These are phyloP conservation scores for Metridium senile DNA, from an alignment of 92 coral and sea anemone genomes.

Conservation along the genomic window DNA sequence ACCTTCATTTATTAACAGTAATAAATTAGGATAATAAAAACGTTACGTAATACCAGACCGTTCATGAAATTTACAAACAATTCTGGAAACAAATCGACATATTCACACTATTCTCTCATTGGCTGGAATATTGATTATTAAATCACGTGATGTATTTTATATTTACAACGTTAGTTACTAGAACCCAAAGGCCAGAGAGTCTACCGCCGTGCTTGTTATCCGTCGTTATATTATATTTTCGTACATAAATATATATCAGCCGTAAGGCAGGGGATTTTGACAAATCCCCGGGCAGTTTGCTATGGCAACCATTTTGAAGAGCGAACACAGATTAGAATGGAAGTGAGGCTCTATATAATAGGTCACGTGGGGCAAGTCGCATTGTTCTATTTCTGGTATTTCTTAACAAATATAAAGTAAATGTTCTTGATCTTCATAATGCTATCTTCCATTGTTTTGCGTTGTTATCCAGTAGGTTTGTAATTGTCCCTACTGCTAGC, in stretches of 20 bases:
- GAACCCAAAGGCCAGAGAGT: not conserved
- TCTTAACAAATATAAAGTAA: no score
- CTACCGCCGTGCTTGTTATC: not conserved
- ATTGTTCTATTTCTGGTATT: no score
- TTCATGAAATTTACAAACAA: not conserved
- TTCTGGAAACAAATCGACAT: constrained; percentile 9
- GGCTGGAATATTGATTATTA: not conserved
- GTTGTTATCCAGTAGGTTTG: no score
- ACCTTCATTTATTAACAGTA: constrained; percentile 7
- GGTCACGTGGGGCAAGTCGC: no score
- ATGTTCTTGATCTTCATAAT: no score
- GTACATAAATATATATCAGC: no score
- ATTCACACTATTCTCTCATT: constrained; percentile 12
- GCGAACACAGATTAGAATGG: no score
- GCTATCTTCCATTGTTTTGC: no score
- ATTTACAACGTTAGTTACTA: constrained; percentile 9
- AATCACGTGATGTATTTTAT: constrained; percentile 8
- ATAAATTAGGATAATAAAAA: constrained; percentile 10
- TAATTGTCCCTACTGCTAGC: no score
- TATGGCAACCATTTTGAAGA: constrained; percentile 17
- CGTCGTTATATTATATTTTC: not conserved
- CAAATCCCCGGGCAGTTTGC: not conserved
- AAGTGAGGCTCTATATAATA: no score
- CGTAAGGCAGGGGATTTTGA: not conserved
- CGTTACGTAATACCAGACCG: constrained; percentile 6